Conservation (phyloP, 2,888 invertebrate species). For the Horisme vitalbata region DNA sequence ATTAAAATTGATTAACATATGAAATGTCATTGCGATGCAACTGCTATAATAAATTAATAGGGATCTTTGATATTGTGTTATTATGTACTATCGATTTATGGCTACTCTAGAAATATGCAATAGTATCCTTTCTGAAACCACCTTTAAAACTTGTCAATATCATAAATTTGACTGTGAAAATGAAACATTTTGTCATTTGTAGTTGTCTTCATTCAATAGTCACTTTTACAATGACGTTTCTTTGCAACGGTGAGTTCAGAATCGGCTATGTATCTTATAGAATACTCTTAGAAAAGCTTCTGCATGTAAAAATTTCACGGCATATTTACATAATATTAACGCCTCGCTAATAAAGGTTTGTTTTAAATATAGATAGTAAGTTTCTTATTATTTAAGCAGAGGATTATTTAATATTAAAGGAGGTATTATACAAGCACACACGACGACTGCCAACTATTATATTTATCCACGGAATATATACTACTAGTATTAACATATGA, state of each 20-base stretch:
- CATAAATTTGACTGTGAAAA: conserved; percentile 25
- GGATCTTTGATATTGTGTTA: conserved; percentile 75
- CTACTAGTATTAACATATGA: too few species aligned
- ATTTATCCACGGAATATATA: conserved; percentile 18
- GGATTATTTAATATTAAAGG: conserved; percentile 58
- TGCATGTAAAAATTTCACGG: conserved; percentile 58
- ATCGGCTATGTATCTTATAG: conserved; percentile 44
- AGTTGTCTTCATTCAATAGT: conserved; percentile 20
- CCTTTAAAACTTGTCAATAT: conserved; percentile 14
- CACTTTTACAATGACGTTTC: conserved; percentile 19
- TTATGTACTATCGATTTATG: conserved; percentile 78
- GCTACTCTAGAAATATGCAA: conserved; percentile 74
- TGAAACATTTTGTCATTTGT: conserved; percentile 23
- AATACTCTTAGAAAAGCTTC: conserved; percentile 65
- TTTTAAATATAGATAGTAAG: conserved; percentile 56
- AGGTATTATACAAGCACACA: conserved; percentile 72
- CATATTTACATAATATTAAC: conserved; percentile 66
- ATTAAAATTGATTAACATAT: conserved; percentile 82
- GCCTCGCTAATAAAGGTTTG: conserved; percentile 54
- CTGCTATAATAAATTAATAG: conserved; percentile 38
- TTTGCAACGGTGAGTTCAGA: conserved; percentile 33
- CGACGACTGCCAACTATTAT: conserved; percentile 64
- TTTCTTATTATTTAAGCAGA: conserved; percentile 59
- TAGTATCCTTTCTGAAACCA: conserved; percentile 36
- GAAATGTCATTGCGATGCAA: conserved; percentile 63